Base-by-base conservation (phyloP, 2,113 vertebrate genomes). In the Holacanthus passer region DNA sequence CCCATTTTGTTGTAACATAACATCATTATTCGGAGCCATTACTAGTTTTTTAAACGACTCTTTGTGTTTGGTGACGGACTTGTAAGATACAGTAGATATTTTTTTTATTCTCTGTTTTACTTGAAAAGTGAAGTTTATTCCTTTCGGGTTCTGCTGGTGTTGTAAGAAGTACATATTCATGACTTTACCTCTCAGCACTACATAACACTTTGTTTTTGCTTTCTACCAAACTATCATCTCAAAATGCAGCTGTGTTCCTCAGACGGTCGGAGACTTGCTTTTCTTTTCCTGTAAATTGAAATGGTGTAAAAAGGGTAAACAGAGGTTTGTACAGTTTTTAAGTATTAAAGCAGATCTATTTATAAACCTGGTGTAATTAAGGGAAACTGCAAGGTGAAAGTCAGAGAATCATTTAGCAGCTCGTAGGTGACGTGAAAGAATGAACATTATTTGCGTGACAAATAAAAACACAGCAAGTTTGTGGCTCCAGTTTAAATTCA, bases 301-400 rank as follows among this genome's bases (percentile, higher is more conserved):
- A 63, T 3, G 6, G 47, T 87, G 53, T 75, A 85, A 73, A 79
- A 47, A 59, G 43, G 45, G 35, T 17, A 3, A 77, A 67, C 31
- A 29, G 70, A 64, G 22, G n/a, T 32, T 29, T 91, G 86, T 87
- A 87, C 84, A 88, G 85, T 89, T 85, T 88, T 82, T 79, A 85
- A 78, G 41, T 82, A 86, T 84, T 73, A 74, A 72, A 73, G 78
- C 48, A 82, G 39, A 90, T 90, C 19, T 91, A 87, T 92, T 87
- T 88, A 91, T 92, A 73, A 83, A 84, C 17, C 58, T 62, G 78
- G 47, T 81, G 69, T 79, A 62, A 85, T 48, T 43, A 50, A 77
- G 55, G 73, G 59, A 73, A 5, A 52, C 16, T 11, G 32, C 29
- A 64, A 13, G 45, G 43, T 22, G 62, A 29, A 52, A 45, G n/a